A percentile compares a stretch with the other conserved stretches of the same genome.
These are phyloP conservation scores for Colletes collaris DNA, from an alignment of 2,888 invertebrate genomes.

Conservation along the genomic window DNA sequence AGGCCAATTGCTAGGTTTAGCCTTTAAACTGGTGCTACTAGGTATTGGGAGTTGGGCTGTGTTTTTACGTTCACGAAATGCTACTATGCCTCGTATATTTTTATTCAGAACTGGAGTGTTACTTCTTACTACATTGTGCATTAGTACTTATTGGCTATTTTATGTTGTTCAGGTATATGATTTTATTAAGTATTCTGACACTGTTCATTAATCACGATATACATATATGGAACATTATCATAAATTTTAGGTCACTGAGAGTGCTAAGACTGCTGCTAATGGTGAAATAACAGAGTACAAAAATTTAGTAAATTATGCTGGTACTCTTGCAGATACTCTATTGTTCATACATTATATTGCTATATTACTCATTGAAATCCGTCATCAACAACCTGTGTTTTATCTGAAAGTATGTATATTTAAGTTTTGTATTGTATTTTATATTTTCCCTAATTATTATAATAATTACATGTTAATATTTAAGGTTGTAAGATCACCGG, in stretches of 20 bases:
- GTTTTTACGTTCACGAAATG: conserved; percentile 92
- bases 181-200: conserved; percentile 1
- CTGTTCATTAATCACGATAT: neutral
- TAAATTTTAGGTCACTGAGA: conserved; percentile 86
- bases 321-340: conserved; percentile 96
- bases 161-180: conserved; percentile 92
- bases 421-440: neutral
- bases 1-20: conserved; percentile 94
- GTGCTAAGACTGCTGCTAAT: conserved; percentile 90
- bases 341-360: conserved; percentile 97
- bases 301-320: conserved; percentile 95
- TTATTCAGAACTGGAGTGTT: conserved; percentile 95
- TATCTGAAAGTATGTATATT: conserved; percentile 87
- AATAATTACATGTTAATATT: conserved; percentile 1
- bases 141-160: conserved; percentile 99
- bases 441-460: neutral
- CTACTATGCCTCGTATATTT: conserved; percentile 95
- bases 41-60: conserved; percentile 97
- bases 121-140: conserved; percentile 94
- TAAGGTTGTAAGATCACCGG: conserved; percentile 94
- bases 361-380: conserved; percentile 95
- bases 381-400: conserved; percentile 95
- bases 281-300: conserved; percentile 94
- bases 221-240: neutral
- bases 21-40: conserved; percentile 94